Conservation (phyloP, 1,140 invertebrate genomes). For the Callitettix versicolor region DNA sequence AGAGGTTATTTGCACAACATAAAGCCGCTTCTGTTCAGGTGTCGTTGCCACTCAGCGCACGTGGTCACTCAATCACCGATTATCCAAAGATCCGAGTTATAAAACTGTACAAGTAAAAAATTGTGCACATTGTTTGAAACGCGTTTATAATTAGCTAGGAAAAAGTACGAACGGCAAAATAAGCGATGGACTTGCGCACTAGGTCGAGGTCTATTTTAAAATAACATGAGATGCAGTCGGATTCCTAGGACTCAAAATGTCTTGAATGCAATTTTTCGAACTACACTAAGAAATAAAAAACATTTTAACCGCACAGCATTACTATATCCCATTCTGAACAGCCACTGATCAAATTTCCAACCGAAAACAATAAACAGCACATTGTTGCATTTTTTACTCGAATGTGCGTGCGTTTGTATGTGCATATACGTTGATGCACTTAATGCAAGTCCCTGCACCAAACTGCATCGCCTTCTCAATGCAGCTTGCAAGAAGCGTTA, state of each 20-base stretch:
- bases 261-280: background rate
- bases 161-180: constrained; percentile 4
- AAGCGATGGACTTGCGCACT: background rate
- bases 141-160: background rate
- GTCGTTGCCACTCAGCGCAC: too few species aligned
- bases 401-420: background rate
- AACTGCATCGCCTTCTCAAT: constrained; percentile 13
- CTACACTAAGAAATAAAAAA: too few species aligned
- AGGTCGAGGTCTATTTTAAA: constrained; percentile 7
- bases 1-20: too few species aligned
- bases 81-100: too few species aligned
- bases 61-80: too few species aligned
- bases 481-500: constrained; percentile 11
- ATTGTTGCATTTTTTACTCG: constrained; percentile 1
- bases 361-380: too few species aligned
- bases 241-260: background rate
- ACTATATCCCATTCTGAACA: constrained; percentile 5
- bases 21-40: too few species aligned
- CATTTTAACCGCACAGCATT: constrained; percentile 1
- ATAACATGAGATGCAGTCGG: background rate
- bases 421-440: constrained; percentile 13
- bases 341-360: background rate
- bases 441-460: constrained; percentile 18
- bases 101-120: background rate
- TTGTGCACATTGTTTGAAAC: constrained; percentile 8